Base-by-base conservation (phyloP, 2,797 vertebrate species). In the Ambastaia sidthimunki region DNA sequence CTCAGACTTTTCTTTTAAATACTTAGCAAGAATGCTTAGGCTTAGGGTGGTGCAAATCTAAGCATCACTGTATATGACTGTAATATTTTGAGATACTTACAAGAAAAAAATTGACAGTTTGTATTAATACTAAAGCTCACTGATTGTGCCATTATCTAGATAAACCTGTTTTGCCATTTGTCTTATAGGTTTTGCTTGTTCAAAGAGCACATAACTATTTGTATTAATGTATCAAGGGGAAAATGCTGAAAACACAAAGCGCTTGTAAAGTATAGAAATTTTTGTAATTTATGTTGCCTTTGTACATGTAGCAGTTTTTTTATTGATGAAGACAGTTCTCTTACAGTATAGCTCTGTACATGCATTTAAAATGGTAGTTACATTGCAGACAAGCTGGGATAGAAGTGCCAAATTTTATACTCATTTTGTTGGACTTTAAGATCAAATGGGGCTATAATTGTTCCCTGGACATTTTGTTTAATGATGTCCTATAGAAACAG, bases 301-400 rank as follows among this genome's bases (percentile, higher is more conserved):
- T 80, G 23, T 12, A 66, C 69, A 63, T 80, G 70, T 67, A 66
- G 63, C 84, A 62, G 74, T 71, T 78, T 71, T n/a, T 63, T 57
- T 78, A 82, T 68, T 0, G 31, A 78, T 31, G 54, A 62, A 77
- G 62, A 72, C 34, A 62, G 59, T 31, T 31, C 25, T 31, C 59
- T 62, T 62, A 62, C 59, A 44, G 41, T 47, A 44, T 69, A 76
- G 48, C 25, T 71, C 18, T 41, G 21, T 60, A 34, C 23, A 4
- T 18, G 12, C 55, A 70, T 70, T 70, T 78, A 63, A 16, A 63
- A 41, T 54, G 76, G 47, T 28, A 71, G 44, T 78, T 65, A 71
- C 67, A 52, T 52, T 71, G 50, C 21, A n/a, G 44, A 54, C 57
- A 25, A 71, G 44, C 57, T 78, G 44, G 41, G 28, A 69, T 57